Evolutionary conservation across 2,888 invertebrate genomes (phyloP).

Genomic region (Eremobia ochroleuca): DNA sequence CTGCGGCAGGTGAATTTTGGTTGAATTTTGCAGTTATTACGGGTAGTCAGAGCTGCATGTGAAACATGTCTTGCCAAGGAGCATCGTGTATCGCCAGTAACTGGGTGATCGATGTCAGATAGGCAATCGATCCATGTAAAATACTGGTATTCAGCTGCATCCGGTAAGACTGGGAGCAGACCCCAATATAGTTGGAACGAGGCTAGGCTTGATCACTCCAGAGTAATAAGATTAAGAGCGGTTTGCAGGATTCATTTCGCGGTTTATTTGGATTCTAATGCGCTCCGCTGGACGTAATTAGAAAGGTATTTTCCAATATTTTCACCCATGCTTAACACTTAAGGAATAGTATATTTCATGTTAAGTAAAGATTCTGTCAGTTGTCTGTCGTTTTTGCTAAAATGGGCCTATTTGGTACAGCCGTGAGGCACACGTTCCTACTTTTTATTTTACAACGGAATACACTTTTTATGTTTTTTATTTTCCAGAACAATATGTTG

Average conservation of each 20-base stretch:
- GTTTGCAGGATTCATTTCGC: background rate
- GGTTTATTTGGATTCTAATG: conserved; percentile 19
- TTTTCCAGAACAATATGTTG: background rate
- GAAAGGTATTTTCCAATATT: background rate
- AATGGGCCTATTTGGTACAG: background rate
- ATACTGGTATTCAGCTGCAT: too few species aligned
- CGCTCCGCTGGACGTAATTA: background rate
- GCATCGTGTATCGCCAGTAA: background rate
- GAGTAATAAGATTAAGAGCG: background rate
- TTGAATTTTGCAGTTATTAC: background rate
- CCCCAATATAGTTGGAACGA: background rate
- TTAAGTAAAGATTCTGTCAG: background rate
- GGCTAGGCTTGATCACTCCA: background rate
- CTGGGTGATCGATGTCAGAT: background rate
- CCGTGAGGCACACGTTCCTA: background rate
- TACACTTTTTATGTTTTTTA: background rate
- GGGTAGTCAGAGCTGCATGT: background rate
- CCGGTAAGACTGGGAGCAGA: background rate
- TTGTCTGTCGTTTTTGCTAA: background rate
- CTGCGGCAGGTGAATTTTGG: background rate
- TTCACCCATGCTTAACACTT: background rate
- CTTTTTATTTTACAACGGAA: background rate
- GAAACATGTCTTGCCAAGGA: background rate
- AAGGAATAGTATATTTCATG: background rate
- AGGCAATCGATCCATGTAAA: background rate